These are phyloP conservation scores for Kryptolebias marmoratus DNA, from an alignment of 2,113 vertebrate genomes.

Conservation along the genomic window DNA sequence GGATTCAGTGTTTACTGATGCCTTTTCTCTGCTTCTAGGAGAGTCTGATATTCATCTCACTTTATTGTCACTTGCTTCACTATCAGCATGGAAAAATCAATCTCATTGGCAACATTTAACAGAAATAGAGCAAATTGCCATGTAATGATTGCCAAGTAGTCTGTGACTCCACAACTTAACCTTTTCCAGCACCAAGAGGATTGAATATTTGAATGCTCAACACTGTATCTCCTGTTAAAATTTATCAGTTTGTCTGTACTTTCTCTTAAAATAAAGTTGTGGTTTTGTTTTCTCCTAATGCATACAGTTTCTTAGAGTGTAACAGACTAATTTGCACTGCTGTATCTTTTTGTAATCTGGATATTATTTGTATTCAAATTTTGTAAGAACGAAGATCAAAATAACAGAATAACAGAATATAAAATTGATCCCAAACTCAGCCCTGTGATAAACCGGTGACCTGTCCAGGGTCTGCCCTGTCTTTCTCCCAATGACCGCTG, in stretches of 20 bases:
- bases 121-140: conserved; percentile 36
- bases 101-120: conserved; percentile 27
- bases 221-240: conserved; percentile 13
- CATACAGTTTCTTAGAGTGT: too few relatives aligned
- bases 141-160: conserved; percentile 13
- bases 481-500: too few relatives aligned
- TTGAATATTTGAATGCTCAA: conserved; percentile 15
- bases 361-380: too few relatives aligned
- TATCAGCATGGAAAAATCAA: conserved; percentile 30
- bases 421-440: too few relatives aligned
- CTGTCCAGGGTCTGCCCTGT: too few relatives aligned
- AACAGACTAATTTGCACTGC: too few relatives aligned
- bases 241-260: not conserved
- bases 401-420: too few relatives aligned
- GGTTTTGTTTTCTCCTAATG: too few relatives aligned
- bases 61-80: conserved; percentile 27
- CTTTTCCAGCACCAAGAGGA: conserved; percentile 25
- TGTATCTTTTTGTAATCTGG: too few relatives aligned
- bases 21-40: conserved; percentile 18
- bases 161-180: conserved; percentile 10
- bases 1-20: conserved; percentile 24
- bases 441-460: too few relatives aligned
- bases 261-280: not conserved
- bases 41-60: conserved; percentile 32
- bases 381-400: too few relatives aligned